Conservation (phyloP, 1,140 invertebrate genomes). For the Rhyzopertha dominica region DNA sequence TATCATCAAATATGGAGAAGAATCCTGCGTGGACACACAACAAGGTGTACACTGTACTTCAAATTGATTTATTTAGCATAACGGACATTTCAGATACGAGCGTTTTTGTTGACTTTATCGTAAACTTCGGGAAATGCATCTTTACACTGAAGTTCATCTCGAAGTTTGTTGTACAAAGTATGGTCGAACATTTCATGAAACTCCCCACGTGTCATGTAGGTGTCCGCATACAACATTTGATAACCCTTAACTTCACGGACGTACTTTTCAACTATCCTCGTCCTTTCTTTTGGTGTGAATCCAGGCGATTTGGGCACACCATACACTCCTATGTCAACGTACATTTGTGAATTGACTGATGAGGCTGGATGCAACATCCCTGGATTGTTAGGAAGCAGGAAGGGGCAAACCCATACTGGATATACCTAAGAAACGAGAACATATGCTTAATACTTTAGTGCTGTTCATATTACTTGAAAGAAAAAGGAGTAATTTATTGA, state of each 20-base stretch:
- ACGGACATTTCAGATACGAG: constrained; percentile 55
- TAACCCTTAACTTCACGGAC: constrained; percentile 64
- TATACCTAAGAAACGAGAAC: constrained; percentile 68
- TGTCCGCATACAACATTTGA: constrained; percentile 85
- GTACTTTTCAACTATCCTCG: constrained; percentile 65
- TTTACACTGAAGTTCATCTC: constrained; percentile 55
- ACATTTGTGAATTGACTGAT: constrained; percentile 56
- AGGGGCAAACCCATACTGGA: constrained; percentile 81
- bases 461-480: too few species aligned
- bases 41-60: too few species aligned
- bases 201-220: constrained; percentile 68
- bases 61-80: too few species aligned
- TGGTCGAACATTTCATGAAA: constrained; percentile 84
- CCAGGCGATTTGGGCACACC: constrained; percentile 62
- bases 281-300: constrained; percentile 63
- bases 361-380: constrained; percentile 62
- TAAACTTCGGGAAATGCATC: constrained; percentile 79
- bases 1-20: too few species aligned
- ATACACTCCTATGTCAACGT: constrained; percentile 76
- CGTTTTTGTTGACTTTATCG: constrained; percentile 69
- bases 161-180: constrained; percentile 65
- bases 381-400: constrained; percentile 62
- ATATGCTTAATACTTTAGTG: too few species aligned
- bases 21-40: too few species aligned
- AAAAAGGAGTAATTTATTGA: too few species aligned